Evolutionary conservation across 1,140 invertebrate species (phyloP).

Genomic region (Danaus plexippus): DNA sequence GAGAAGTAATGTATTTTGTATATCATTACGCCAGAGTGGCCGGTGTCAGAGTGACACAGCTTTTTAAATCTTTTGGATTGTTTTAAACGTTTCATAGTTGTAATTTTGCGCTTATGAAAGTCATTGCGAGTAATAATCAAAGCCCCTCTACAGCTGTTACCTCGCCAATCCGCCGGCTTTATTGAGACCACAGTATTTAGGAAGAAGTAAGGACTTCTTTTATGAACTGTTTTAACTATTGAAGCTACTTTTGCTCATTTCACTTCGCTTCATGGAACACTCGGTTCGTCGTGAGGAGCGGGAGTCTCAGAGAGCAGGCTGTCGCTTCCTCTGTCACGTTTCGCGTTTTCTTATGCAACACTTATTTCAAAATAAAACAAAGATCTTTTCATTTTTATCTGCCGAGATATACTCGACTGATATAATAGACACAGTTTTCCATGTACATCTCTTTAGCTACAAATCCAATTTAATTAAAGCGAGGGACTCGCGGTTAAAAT

Average conservation of each 20-base stretch:
- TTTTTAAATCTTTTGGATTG: conserved; percentile 42
- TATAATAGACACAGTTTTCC: conserved; percentile 68
- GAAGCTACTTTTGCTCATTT: not conserved
- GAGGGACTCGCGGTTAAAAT: conserved; percentile 70
- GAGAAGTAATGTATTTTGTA: conserved; percentile 7
- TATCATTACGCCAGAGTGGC: not conserved
- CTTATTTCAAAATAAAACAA: not conserved
- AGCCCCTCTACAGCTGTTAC: conserved; percentile 59
- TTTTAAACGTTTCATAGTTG: conserved; percentile 59
- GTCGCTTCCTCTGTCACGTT: conserved; percentile 42
- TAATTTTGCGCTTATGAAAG: conserved; percentile 57
- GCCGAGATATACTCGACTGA: conserved; percentile 62
- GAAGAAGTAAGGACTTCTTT: too few relatives aligned
- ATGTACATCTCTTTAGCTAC: conserved; percentile 69
- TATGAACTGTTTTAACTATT: too few relatives aligned
- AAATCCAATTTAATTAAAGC: conserved; percentile 72
- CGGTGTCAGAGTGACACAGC: not conserved
- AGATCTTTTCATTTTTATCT: not conserved
- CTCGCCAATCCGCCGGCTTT: conserved; percentile 47
- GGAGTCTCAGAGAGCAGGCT: conserved; percentile 28
- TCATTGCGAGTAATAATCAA: conserved; percentile 65
- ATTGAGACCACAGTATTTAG: conserved; percentile 32
- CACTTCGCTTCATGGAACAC: not conserved
- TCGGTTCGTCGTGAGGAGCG: conserved; percentile 12
- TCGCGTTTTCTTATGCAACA: conserved; percentile 4